Base-by-base conservation (phyloP, 2,797 vertebrate genomes). In the Poeciliopsis presidionis region DNA sequence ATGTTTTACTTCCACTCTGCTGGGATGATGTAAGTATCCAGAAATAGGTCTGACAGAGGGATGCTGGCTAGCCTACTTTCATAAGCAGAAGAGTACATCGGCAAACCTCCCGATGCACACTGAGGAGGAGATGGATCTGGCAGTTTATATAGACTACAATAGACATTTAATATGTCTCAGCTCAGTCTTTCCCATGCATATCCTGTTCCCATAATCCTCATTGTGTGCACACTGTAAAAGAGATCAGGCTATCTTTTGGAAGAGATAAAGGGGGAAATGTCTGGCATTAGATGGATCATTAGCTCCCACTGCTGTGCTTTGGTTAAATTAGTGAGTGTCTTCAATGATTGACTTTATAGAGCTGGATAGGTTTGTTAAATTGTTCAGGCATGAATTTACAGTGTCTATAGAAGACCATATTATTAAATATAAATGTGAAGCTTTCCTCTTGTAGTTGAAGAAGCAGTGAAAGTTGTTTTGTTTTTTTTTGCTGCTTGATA, bases 1-100 rank as follows among this genome's bases (percentile, higher is more conserved):
- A 88, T 85, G 83, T 86, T 91, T 92, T 87, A 80, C 92, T 92
- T 90, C 89, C 84, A 81, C 90, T 89, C 80, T 86, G 71, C 89
- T 81, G 88, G 74, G 78, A 86, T 81, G 87, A 86, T 90, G 88
- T 78, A 83, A 81, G 87, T 81, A 88, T 91, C 85, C 85, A 88
- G 87, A 93, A 94, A 93, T 92, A 92, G 92, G 88, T 76, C 86
- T 83, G 77, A 81, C 72, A 72, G 72, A 76, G 73, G 77, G 89
- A 86, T 79, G 84, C 89, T 81, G 80, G 78, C 45, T 75, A 72
- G 74, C 53, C 55, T 74, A 25, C 47, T 39, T 77, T 89, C 79
- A 81, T 77, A 79, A 14, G 1, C 0, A 8, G 65, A 74, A 75
- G 53, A 72, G 47, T 14, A 20, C 57, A 65, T 5, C 39, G 41